These are phyloP conservation scores for Malurus alboscapulatus DNA, from an alignment of 2,113 vertebrate genomes.

Conservation along the genomic window DNA sequence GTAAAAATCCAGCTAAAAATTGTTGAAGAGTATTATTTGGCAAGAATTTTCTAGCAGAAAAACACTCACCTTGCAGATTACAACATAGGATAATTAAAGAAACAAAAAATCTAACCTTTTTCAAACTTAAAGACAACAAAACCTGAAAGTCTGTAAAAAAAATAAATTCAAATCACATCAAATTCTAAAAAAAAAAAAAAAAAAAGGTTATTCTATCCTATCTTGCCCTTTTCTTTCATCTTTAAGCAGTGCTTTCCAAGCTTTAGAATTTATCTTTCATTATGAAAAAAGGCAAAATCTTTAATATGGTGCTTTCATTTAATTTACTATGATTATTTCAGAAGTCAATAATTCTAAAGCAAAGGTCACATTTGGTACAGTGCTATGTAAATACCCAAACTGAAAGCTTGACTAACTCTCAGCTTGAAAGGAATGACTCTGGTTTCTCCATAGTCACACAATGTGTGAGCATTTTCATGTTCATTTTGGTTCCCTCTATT, in stretches of 20 bases:
- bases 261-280: conserved; percentile 33
- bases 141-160: background rate
- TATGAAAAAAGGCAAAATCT: background rate
- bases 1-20: background rate
- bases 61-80: background rate
- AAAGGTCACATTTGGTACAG: conserved; percentile 11
- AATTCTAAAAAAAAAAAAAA: background rate
- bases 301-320: background rate
- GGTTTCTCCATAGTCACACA: background rate
- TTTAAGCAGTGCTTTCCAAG: background rate
- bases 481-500: background rate
- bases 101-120: background rate
- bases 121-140: background rate
- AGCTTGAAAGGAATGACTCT: background rate
- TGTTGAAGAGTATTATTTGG: background rate
- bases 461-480: background rate
- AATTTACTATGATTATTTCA: background rate
- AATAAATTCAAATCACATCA: background rate
- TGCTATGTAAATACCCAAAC: background rate
- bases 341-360: background rate
- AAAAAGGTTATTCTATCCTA: background rate
- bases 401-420: background rate
- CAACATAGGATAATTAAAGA: background rate
- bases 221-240: background rate
- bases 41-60: background rate